phyloP scores from a whole-genome alignment of 2,113 vertebrate genomes.

The Corythornis vintsioides region DNA sequence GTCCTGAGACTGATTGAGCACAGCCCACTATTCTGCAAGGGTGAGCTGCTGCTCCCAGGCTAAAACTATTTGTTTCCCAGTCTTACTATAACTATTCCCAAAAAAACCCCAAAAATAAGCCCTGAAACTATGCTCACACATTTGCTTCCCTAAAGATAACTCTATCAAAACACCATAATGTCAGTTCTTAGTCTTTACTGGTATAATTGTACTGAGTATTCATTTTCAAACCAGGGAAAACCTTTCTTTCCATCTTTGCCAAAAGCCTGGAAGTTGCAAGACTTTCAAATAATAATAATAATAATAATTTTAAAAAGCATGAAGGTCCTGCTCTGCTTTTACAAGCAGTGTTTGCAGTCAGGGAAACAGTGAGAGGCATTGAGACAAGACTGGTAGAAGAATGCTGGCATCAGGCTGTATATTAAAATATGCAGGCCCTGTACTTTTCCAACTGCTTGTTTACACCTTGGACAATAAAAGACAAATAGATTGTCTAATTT shows the following conservation, averaged over 20 bases:
- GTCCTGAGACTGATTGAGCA: neutral
- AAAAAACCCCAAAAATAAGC: neutral
- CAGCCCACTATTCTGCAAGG: neutral
- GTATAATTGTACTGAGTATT: neutral
- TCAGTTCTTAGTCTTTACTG: neutral
- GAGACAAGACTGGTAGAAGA: neutral
- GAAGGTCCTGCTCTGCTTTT: neutral
- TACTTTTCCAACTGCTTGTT: neutral
- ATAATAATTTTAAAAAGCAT: neutral
- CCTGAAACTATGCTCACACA: neutral
- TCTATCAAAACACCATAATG: neutral
- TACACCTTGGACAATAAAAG: neutral
- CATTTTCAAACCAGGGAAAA: neutral
- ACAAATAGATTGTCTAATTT: conserved; percentile 11
- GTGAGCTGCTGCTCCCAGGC: neutral
- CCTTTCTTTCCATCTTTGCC: neutral
- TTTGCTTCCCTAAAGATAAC: neutral
- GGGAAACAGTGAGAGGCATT: neutral
- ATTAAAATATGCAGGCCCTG: neutral
- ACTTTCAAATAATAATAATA: neutral
- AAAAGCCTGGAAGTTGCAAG: neutral
- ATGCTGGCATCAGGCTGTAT: neutral
- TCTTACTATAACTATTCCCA: neutral
- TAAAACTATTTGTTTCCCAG: neutral
- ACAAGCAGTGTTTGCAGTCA: neutral